A percentile compares a stretch with the other conserved stretches of the same genome.
Conservation (phyloP, 2,797 vertebrate species). For the Pangasius djambal region DNA sequence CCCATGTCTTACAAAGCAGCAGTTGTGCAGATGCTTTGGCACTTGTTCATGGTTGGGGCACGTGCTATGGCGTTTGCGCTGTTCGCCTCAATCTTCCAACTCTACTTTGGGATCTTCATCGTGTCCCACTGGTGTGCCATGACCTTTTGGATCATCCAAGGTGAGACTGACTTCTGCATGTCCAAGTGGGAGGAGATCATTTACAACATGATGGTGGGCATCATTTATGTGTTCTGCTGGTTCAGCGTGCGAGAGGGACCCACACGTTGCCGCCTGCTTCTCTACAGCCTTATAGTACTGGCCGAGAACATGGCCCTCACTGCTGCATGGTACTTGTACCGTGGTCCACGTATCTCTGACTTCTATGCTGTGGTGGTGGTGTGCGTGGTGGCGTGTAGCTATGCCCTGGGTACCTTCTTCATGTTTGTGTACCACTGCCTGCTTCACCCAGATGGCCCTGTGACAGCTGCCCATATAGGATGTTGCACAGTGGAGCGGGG, state of each 20-base stretch:
- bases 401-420: constrained; percentile 95
- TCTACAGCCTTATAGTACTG: constrained; percentile 88
- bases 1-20: constrained; percentile 95
- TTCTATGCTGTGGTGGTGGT: constrained; percentile 89
- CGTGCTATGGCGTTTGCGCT: constrained; percentile 93
- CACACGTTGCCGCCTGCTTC: constrained; percentile 88
- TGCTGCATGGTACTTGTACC: constrained; percentile 88
- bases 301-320: constrained; percentile 89
- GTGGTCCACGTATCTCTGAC: constrained; percentile 76
- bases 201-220: constrained; percentile 98
- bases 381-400: constrained; percentile 92
- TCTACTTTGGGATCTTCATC: constrained; percentile 97
- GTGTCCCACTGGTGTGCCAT: constrained; percentile 98
- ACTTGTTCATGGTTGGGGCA: constrained; percentile 94
- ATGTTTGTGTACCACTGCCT: constrained; percentile 98
- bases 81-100: constrained; percentile 93
- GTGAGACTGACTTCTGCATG: constrained; percentile 99
- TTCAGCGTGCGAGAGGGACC: constrained; percentile 93
- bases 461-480: constrained; percentile 78
- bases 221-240: constrained; percentile 98
- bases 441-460: constrained; percentile 91
- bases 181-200: constrained; percentile 99
- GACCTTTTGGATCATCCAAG: constrained; percentile 99
- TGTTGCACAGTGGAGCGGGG: constrained; percentile 76
- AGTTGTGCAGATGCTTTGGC: constrained; percentile 91